A percentile compares a stretch with the other conserved stretches of the same genome.
Evolutionary conservation across 2,888 invertebrate species (phyloP).

Genomic region (Sclerodermus sp.): DNA sequence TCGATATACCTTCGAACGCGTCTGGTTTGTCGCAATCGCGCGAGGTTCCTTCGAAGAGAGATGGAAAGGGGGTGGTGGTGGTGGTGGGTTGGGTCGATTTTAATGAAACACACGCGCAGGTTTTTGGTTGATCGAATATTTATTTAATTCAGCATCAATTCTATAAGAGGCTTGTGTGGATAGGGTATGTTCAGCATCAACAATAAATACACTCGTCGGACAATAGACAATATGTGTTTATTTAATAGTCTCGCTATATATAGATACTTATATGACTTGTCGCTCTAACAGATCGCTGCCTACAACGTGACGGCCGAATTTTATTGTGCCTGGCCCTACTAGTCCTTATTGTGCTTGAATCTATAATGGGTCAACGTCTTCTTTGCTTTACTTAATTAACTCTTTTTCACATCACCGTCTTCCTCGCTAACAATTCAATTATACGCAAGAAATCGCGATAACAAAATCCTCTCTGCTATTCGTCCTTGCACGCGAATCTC

Average conservation of each 20-base stretch:
- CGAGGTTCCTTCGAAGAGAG: too few species aligned
- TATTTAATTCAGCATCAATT: constrained; percentile 19
- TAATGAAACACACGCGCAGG: too few species aligned
- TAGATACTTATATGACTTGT: constrained; percentile 47
- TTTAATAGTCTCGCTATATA: constrained; percentile 55
- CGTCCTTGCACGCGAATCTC: constrained; percentile 1
- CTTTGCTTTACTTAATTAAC: constrained; percentile 6
- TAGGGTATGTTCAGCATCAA: constrained; percentile 25
- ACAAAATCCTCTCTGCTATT: constrained; percentile 2
- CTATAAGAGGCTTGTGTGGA: constrained; percentile 18
- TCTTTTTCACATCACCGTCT: constrained; percentile 19
- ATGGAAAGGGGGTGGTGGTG: too few species aligned
- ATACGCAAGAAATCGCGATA: constrained; percentile 28
- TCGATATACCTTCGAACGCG: too few species aligned
- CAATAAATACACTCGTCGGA: constrained; percentile 38
- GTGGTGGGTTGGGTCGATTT: too few species aligned
- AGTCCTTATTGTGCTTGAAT: constrained; percentile 56
- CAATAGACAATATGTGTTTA: constrained; percentile 58
- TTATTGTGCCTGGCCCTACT: constrained; percentile 58
- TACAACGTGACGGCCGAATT: constrained; percentile 56
- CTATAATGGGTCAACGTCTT: constrained; percentile 39
- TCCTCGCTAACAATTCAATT: constrained; percentile 21
- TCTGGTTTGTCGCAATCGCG: too few species aligned
- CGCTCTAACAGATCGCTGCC: constrained; percentile 55
- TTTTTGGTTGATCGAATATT: constrained; percentile 14